These are phyloP conservation scores for Eleutherodactylus coqui DNA, from an alignment of 2,797 vertebrate genomes.

Conservation along the genomic window DNA sequence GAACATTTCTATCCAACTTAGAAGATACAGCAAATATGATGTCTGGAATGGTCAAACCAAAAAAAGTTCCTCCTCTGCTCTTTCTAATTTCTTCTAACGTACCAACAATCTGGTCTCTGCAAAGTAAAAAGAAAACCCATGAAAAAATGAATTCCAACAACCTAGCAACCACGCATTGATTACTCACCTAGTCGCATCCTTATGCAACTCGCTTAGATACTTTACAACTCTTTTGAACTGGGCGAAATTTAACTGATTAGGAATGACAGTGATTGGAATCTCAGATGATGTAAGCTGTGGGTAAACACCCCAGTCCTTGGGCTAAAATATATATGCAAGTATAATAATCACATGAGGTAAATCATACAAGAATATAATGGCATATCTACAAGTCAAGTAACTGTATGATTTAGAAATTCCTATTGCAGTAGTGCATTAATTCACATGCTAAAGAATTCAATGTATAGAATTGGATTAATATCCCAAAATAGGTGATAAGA, in stretches of 20 bases:
- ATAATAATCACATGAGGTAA: background rate
- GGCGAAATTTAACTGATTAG: conserved; percentile 37
- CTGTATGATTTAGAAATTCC: too few relatives aligned
- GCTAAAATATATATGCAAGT: background rate
- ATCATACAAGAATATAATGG: too few relatives aligned
- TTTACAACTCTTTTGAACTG: conserved; percentile 24
- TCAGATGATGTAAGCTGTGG: conserved; percentile 25
- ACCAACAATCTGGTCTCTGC: conserved; percentile 22
- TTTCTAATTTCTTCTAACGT: conserved; percentile 22
- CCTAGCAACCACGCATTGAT: background rate
- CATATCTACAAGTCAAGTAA: too few relatives aligned
- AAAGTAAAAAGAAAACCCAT: background rate
- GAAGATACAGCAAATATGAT: conserved; percentile 15
- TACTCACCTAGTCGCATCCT: conserved; percentile 23
- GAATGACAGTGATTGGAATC: background rate
- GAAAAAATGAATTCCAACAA: background rate
- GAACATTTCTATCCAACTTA: background rate
- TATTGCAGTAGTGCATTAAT: background rate
- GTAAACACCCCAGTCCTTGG: conserved; percentile 24
- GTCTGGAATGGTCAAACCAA: conserved; percentile 3
- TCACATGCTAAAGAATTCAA: background rate
- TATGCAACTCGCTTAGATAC: background rate
- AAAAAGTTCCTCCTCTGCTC: conserved; percentile 8
- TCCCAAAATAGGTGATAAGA: too few relatives aligned
- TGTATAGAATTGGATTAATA: too few relatives aligned